Evolutionary conservation across 92 coral and sea anemone species (phyloP).

Genomic region (Umimayanthus chanpuru): DNA sequence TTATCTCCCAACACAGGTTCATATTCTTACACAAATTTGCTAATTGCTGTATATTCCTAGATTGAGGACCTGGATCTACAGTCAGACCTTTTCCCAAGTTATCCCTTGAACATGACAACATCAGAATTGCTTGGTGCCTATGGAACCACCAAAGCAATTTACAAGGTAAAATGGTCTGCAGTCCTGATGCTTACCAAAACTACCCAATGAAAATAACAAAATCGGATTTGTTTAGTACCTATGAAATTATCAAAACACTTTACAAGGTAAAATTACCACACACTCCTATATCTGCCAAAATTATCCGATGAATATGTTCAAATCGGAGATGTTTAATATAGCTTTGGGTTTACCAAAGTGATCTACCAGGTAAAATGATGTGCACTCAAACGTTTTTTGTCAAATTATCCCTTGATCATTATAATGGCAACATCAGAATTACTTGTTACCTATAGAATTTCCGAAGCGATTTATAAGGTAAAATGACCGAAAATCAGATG

Average conservation of each 20-base stretch:
- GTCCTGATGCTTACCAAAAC: not conserved
- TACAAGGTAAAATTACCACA: not conserved
- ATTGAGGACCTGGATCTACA: conserved; percentile 3
- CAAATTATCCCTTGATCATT: not conserved
- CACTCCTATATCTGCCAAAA: not conserved
- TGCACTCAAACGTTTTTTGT: not conserved
- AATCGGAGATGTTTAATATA: no score
- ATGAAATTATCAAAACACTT: not conserved
- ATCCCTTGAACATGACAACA: not conserved
- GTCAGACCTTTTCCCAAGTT: not conserved
- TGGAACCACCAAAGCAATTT: not conserved
- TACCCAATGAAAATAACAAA: not conserved
- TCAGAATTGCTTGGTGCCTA: not conserved
- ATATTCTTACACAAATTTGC: not conserved
- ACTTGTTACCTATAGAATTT: no score
- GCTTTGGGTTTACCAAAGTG: not conserved
- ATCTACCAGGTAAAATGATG: not conserved
- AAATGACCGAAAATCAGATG: not conserved
- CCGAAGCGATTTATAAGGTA: not conserved
- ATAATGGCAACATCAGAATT: not conserved
- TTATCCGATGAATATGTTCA: not conserved
- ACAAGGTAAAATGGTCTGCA: not conserved
- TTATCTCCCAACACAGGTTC: not conserved
- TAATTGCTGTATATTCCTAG: not conserved
- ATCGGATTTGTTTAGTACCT: no score